Evolutionary conservation across 1,140 invertebrate species (phyloP).

Genomic region (Lasaia peninsularis): DNA sequence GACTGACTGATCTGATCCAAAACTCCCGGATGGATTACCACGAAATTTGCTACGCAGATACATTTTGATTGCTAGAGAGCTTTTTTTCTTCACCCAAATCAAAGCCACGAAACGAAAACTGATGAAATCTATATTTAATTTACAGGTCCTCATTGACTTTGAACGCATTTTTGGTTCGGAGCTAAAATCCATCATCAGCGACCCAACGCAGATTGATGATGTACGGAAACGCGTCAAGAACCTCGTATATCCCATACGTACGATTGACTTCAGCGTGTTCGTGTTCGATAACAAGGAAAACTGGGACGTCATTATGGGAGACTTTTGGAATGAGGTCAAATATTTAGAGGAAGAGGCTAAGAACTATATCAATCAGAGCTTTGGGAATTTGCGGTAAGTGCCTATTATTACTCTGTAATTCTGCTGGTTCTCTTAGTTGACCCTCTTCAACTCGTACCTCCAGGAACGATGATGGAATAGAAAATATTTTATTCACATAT

Average conservation of each 20-base stretch:
- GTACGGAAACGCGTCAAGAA: conserved; percentile 85
- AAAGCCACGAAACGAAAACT: too few species aligned
- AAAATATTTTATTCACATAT: too few species aligned
- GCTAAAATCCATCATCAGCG: conserved; percentile 89
- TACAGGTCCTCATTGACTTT: conserved; percentile 88
- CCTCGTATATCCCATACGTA: conserved; percentile 84
- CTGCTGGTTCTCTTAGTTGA: too few species aligned
- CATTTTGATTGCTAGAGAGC: too few species aligned
- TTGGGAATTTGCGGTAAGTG: conserved; percentile 82
- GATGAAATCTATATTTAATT: neutral
- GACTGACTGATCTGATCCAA: too few species aligned
- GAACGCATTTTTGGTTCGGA: conserved; percentile 93
- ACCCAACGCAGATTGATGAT: conserved; percentile 90
- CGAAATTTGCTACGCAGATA: too few species aligned
- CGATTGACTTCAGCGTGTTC: conserved; percentile 90
- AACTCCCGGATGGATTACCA: too few species aligned
- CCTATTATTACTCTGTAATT: too few species aligned
- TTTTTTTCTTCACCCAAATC: too few species aligned
- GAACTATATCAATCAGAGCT: conserved; percentile 91
- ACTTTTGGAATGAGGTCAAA: conserved; percentile 85
- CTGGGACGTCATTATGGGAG: conserved; percentile 88
- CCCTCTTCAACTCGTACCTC: too few species aligned
- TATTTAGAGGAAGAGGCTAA: conserved; percentile 89
- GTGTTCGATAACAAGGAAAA: conserved; percentile 85
- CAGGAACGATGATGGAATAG: too few species aligned